Conservation (phyloP, 2,888 invertebrate species). For the Drosophila pseudotalamancana region DNA sequence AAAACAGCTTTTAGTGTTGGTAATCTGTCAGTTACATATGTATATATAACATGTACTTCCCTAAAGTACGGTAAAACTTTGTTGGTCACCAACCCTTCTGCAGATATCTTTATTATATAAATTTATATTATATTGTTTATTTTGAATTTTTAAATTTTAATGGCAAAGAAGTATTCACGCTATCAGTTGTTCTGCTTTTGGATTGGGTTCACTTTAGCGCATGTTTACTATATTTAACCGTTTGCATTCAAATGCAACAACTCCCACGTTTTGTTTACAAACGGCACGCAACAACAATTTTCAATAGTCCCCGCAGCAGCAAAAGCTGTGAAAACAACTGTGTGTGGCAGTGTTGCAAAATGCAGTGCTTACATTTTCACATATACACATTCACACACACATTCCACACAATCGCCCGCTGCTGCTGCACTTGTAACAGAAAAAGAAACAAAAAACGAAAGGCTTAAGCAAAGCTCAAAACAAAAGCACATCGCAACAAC, state of each 20-base stretch:
- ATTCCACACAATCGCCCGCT: constrained; percentile 30
- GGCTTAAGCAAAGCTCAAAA: constrained; percentile 64
- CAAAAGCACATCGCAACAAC: constrained; percentile 38
- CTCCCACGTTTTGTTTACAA: constrained; percentile 38
- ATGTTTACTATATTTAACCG: not conserved
- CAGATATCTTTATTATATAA: not conserved
- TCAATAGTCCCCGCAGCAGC: constrained; percentile 7
- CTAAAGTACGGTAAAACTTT: too few species aligned
- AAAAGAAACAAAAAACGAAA: constrained; percentile 51
- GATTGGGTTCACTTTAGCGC: not conserved
- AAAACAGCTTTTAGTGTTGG: too few species aligned
- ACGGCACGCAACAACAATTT: constrained; percentile 6
- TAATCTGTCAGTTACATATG: too few species aligned
- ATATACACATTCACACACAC: constrained; percentile 19
- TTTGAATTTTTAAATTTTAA: too few species aligned
- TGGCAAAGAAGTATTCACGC: too few species aligned
- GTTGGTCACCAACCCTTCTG: too few species aligned
- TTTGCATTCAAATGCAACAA: constrained; percentile 5
- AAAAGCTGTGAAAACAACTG: constrained; percentile 31
- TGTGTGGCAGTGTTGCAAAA: constrained; percentile 60
- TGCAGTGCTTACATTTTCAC: too few species aligned
- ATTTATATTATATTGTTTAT: too few species aligned
- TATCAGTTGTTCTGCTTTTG: not conserved
- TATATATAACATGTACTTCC: too few species aligned
- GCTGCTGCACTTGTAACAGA: constrained; percentile 65